Percentiles rank a stretch among this genome's conserved stretches.
Evolutionary conservation across 2,797 vertebrate species (phyloP).

Genomic region (Masticophis lateralis): DNA sequence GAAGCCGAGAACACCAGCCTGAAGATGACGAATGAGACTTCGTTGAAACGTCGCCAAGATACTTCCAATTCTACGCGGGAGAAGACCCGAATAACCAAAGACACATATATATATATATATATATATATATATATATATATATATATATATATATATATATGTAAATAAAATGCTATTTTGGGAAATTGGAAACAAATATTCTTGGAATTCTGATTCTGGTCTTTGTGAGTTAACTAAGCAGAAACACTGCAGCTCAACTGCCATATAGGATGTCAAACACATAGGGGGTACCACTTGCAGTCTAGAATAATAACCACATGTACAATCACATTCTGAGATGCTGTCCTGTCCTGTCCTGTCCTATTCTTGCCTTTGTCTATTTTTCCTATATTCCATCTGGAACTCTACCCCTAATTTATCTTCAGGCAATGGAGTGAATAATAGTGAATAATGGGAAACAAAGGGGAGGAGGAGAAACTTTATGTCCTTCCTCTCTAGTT

Average conservation of each 20-base stretch:
- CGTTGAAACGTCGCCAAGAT: too few relatives aligned
- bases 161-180: too few relatives aligned
- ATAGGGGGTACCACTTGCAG: neutral
- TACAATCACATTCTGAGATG: neutral
- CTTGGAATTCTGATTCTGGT: slow-evolving; percentile 68
- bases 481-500: neutral
- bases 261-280: neutral
- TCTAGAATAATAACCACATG: neutral
- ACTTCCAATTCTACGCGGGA: too few relatives aligned
- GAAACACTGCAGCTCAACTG: slow-evolving; percentile 43
- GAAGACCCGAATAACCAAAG: too few relatives aligned
- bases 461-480: neutral
- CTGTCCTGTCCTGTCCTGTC: too few relatives aligned
- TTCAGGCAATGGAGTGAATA: neutral
- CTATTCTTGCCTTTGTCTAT: too few relatives aligned
- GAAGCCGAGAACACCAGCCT: too few relatives aligned
- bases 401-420: neutral
- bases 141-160: too few relatives aligned
- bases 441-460: neutral
- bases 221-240: slow-evolving; percentile 64
- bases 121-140: too few relatives aligned
- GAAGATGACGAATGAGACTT: too few relatives aligned
- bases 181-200: slow-evolving; percentile 72
- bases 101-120: too few relatives aligned
- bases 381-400: neutral